phyloP scores from a whole-genome alignment of 2,113 vertebrate species.

The Daboia siamensis region DNA sequence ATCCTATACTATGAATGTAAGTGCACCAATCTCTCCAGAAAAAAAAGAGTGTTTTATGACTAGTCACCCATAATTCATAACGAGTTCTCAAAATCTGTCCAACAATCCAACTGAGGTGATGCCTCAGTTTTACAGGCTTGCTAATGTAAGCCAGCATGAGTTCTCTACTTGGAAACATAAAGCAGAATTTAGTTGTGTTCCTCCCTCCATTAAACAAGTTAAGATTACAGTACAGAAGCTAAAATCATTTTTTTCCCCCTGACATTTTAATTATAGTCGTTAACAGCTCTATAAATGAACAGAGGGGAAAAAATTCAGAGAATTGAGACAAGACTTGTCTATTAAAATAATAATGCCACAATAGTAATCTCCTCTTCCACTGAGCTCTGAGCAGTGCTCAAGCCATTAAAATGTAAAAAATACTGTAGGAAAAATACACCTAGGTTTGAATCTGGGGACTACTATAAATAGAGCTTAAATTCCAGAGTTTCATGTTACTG shows the following conservation, averaged over 20 bases:
- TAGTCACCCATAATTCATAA: neutral
- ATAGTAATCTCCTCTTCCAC: neutral
- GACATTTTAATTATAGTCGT: neutral
- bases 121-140: neutral
- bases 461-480: neutral
- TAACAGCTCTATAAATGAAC: neutral
- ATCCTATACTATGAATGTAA: neutral
- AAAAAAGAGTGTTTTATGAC: neutral
- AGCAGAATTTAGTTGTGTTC: neutral
- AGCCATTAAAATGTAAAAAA: neutral
- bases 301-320: neutral
- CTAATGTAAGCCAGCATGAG: neutral
- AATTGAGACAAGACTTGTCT: neutral
- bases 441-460: neutral
- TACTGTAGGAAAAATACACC: neutral
- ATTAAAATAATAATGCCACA: neutral
- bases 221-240: neutral
- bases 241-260: neutral
- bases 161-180: neutral
- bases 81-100: neutral
- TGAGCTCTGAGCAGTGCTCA: neutral
- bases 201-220: neutral
- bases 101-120: neutral
- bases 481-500: neutral
- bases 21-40: neutral